Conservation (phyloP, 2,888 invertebrate genomes). For the Phalangium opilio region DNA sequence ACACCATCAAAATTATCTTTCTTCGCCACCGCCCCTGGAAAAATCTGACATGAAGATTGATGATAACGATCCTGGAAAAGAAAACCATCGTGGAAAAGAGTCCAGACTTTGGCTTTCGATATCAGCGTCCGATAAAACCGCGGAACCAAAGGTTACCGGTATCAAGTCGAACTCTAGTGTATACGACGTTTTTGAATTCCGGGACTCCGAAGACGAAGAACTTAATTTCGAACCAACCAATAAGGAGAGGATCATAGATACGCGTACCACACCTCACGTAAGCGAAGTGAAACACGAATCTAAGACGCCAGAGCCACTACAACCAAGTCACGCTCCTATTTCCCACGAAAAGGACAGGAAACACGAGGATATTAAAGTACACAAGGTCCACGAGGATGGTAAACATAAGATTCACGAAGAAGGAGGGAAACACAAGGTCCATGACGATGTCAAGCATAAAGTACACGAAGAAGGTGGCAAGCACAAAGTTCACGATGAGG, state of each 20-base stretch:
- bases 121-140: constrained; percentile 7
- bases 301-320: not conserved
- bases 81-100: constrained; percentile 13
- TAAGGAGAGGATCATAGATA: constrained; percentile 14
- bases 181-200: constrained; percentile 76
- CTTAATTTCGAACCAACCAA: constrained; percentile 10
- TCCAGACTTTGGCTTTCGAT: constrained; percentile 10
- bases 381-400: constrained; percentile 16
- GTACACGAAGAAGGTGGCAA: too few relatives aligned
- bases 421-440: not conserved
- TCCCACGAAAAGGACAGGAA: not conserved
- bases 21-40: constrained; percentile 1
- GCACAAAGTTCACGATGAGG: constrained; percentile 16
- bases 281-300: constrained; percentile 6
- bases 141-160: constrained; percentile 11
- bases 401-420: constrained; percentile 10
- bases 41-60: constrained; percentile 11
- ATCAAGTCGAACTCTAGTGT: constrained; percentile 30
- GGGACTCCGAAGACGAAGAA: constrained; percentile 59
- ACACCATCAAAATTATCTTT: not conserved
- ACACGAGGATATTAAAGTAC: too few relatives aligned
- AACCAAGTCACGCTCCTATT: not conserved
- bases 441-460: not conserved
- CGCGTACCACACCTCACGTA: constrained; percentile 3
- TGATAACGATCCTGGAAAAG: constrained; percentile 14